Conservation (phyloP, 35 echinoderm and acorn worm species). For the Lytechinus pictus region DNA sequence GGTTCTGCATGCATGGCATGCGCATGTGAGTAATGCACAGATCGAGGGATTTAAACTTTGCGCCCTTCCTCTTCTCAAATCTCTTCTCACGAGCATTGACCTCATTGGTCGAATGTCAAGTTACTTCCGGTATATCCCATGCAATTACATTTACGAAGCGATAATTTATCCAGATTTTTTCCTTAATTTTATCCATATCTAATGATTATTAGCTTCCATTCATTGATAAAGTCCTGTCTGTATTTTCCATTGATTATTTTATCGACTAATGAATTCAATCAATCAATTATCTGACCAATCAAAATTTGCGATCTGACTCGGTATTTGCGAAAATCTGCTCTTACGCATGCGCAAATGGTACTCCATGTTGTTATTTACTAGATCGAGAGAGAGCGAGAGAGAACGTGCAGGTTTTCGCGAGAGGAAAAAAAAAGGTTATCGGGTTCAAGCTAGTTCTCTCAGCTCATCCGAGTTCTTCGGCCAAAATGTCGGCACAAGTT, state of each 20-base stretch:
- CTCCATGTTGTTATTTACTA: conserved; percentile 51
- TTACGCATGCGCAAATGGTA: not conserved
- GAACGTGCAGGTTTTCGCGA: not conserved
- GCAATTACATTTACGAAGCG: not conserved
- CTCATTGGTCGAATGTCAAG: conserved; percentile 24
- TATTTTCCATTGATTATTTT: not conserved
- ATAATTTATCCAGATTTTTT: not conserved
- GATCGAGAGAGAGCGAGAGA: conserved; percentile 34
- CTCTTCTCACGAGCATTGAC: not conserved
- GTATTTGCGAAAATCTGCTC: not conserved
- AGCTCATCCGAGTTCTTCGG: not conserved
- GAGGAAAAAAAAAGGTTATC: conserved; percentile 20
- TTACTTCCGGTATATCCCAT: conserved; percentile 24
- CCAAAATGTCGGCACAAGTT: conserved; percentile 40
- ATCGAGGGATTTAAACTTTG: conserved; percentile 2
- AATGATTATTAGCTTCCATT: not conserved
- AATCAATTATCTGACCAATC: conserved; percentile 45
- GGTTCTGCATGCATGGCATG: not conserved
- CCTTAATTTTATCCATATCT: not conserved
- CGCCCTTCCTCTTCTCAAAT: not conserved
- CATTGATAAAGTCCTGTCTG: not conserved
- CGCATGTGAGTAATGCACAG: not conserved
- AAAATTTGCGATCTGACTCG: conserved; percentile 1
- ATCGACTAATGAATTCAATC: conserved; percentile 8
- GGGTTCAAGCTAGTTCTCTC: not conserved